phyloP scores from a whole-genome alignment of 1,140 invertebrate species.

The Trichomalopsis sarcophagae region DNA sequence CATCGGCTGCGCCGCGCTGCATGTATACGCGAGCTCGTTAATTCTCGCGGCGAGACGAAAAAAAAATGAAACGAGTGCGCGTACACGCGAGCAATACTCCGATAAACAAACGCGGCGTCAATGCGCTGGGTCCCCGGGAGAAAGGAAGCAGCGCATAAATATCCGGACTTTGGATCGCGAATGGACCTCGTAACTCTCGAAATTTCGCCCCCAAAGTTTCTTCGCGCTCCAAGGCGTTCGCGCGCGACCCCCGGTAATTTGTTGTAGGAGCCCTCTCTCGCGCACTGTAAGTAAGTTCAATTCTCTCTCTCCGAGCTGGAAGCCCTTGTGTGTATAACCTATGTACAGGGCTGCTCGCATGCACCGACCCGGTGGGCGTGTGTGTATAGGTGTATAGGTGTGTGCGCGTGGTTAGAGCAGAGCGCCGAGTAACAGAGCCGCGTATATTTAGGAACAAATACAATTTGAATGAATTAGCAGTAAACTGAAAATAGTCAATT shows the following conservation, averaged over 20 bases:
- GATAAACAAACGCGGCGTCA: neutral
- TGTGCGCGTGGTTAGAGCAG: neutral
- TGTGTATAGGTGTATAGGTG: neutral
- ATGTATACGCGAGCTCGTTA: too few species aligned
- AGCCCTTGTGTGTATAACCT: neutral
- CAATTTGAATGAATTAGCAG: constrained; percentile 74
- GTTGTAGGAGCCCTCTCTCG: constrained; percentile 51
- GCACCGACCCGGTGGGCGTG: neutral
- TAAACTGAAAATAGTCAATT: constrained; percentile 68
- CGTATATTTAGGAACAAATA: constrained; percentile 69
- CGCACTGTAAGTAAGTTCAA: constrained; percentile 36
- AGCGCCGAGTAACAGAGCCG: constrained; percentile 41
- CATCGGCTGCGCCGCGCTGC: too few species aligned
- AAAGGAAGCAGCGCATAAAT: constrained; percentile 55
- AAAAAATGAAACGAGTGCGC: too few species aligned
- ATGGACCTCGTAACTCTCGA: constrained; percentile 61
- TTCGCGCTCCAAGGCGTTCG: constrained; percentile 26
- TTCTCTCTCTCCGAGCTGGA: constrained; percentile 6
- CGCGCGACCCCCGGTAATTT: constrained; percentile 52
- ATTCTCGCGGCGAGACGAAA: too few species aligned
- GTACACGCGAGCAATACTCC: too few species aligned
- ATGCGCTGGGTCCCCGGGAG: neutral
- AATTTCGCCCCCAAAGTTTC: constrained; percentile 59
- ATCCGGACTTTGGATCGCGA: constrained; percentile 54
- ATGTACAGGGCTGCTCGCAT: too few species aligned